phyloP scores from a whole-genome alignment of 1,140 invertebrate genomes.

The Eufriesea mexicana region DNA sequence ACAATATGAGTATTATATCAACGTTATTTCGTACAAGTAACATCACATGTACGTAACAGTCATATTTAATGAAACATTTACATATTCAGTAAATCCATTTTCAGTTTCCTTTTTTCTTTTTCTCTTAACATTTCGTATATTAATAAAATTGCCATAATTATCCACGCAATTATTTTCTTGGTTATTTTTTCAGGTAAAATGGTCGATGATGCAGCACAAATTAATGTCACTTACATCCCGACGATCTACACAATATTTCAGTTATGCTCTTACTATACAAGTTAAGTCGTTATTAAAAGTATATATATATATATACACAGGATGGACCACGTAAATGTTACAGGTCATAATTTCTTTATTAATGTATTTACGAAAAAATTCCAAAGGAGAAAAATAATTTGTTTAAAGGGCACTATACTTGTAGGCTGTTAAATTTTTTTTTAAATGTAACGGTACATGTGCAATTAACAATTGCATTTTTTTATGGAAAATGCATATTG shows the following conservation, averaged over 20 bases:
- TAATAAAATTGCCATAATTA: slow-evolving; percentile 9
- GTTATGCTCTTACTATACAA: slow-evolving; percentile 17
- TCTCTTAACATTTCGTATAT: slow-evolving; percentile 5
- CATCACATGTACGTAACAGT: slow-evolving; percentile 43
- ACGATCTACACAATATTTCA: slow-evolving; percentile 23
- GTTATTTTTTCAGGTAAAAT: slow-evolving; percentile 6
- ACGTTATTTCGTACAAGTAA: slow-evolving; percentile 14
- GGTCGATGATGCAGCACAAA: slow-evolving; percentile 12
- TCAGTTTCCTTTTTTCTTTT: background rate
- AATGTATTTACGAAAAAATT: too few species aligned
- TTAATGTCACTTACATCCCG: background rate
- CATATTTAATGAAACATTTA: slow-evolving; percentile 51
- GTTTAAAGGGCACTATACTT: too few species aligned
- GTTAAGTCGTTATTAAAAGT: slow-evolving; percentile 53
- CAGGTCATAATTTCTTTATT: too few species aligned
- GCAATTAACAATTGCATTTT: too few species aligned
- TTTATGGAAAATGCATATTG: too few species aligned
- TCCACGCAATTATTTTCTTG: background rate
- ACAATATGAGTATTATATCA: slow-evolving; percentile 24
- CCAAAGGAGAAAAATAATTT: too few species aligned
- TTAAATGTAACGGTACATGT: too few species aligned
- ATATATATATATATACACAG: slow-evolving; percentile 15
- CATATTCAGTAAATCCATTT: slow-evolving; percentile 25
- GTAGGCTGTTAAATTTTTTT: too few species aligned
- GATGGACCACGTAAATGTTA: too few species aligned